Percentiles rank a stretch among this genome's conserved stretches.
phyloP scores from a whole-genome alignment of 2,888 invertebrate genomes.

The Apotomis betuletana region DNA sequence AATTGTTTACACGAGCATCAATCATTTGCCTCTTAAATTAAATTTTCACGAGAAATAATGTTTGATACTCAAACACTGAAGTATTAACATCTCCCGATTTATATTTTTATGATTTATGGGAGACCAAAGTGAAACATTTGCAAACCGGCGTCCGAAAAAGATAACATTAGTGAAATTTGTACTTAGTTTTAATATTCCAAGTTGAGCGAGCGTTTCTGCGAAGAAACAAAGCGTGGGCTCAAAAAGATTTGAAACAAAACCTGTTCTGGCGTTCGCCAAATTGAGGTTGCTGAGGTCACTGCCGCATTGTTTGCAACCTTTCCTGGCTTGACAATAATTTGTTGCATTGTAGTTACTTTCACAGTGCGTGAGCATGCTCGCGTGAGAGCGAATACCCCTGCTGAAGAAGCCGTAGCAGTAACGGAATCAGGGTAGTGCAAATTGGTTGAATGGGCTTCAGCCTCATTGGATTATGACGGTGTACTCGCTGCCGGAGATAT shows the following conservation, averaged over 20 bases:
- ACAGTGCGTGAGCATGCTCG: not conserved
- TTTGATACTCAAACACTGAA: slow-evolving; percentile 9
- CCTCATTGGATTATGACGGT: slow-evolving; percentile 71
- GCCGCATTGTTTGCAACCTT: slow-evolving; percentile 40
- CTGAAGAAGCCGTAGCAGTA: slow-evolving; percentile 62
- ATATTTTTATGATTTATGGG: slow-evolving; percentile 12
- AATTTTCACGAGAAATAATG: slow-evolving; percentile 6
- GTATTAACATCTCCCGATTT: slow-evolving; percentile 4
- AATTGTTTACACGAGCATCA: slow-evolving; percentile 28
- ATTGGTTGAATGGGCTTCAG: slow-evolving; percentile 61
- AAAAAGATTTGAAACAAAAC: slow-evolving; percentile 45
- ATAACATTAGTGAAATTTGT: slow-evolving; percentile 2
- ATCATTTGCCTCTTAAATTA: slow-evolving; percentile 23
- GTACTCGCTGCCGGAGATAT: slow-evolving; percentile 46
- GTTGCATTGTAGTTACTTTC: not conserved
- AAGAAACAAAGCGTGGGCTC: slow-evolving; percentile 40
- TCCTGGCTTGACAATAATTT: not conserved
- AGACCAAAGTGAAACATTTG: not conserved
- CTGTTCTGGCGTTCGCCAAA: slow-evolving; percentile 52
- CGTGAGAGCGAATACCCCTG: slow-evolving; percentile 2
- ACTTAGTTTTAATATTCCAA: slow-evolving; percentile 16
- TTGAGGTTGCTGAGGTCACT: slow-evolving; percentile 52
- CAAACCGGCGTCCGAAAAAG: slow-evolving; percentile 3
- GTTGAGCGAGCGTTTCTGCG: slow-evolving; percentile 32
- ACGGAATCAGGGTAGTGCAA: slow-evolving; percentile 56